Evolutionary conservation across 2,797 vertebrate species (phyloP), one percentile per base, ranked within the genome.

Genomic region (Bucorvus abyssinicus): DNA sequence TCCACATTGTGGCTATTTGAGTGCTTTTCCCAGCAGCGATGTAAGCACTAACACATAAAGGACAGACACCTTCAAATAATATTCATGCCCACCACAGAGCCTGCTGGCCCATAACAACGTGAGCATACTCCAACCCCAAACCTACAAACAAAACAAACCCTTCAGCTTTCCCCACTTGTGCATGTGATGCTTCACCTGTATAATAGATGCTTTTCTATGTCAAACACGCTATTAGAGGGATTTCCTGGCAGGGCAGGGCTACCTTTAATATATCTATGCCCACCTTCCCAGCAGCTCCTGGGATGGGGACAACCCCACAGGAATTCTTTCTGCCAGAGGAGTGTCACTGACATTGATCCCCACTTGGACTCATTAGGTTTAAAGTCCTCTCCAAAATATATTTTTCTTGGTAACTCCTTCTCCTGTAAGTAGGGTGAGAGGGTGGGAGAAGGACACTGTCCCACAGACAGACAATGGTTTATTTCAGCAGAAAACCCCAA

Each of bases 131-230:
- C 59, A 53, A 8, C 45, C 10, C 50, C 19, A 20, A 52, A 9
- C 24, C 14, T 18, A n/a, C 34, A 5, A 47, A 42, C 1, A 0
- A 49, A 88, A 13, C 23, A 52, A 63, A 91, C 36, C 14, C 19
- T 32, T 47, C n/a, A 70, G 63, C 30, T 67, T 36, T 49, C 23
- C 40, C 29, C 14, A 23, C 22, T 61, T n/a, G 22, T 44, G 40
- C 2, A 0, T 10, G 40, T 0, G 2, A 32, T 50, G 32, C 5
- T 87, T 80, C 45, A 45, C 21, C 12, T 9, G 26, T 44, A 5
- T 40, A 53, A 68, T 7, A 34, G 53, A 9, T 45, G 30, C 1
- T 67, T 90, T 88, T 79, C 16, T 36, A 30, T 6, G 9, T 36
- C 47, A 75, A 29, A 61, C 24, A 32, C 23, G 15, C 8, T 67